Conservation (phyloP, 1,140 invertebrate species). For the Octopus bimaculoides region DNA sequence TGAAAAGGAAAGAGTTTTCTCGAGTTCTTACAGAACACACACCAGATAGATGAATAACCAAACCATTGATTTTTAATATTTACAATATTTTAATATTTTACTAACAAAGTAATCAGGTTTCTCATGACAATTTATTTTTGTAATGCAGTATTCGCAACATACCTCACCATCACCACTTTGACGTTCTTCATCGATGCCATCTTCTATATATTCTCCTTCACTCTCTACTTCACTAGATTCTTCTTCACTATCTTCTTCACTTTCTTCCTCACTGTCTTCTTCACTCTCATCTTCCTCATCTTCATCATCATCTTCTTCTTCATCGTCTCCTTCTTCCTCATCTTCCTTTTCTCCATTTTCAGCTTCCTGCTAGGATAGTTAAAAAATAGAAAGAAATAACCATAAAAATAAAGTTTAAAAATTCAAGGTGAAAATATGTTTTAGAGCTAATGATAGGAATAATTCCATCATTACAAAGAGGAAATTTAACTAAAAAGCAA, state of each 20-base stretch:
- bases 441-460: too few species aligned
- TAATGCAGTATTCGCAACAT: slow-evolving; percentile 2
- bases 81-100: too few species aligned
- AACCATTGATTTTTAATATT: too few species aligned
- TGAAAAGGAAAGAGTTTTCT: too few species aligned
- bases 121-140: too few species aligned
- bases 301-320: slow-evolving; percentile 29
- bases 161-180: slow-evolving; percentile 58
- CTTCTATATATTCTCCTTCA: slow-evolving; percentile 36
- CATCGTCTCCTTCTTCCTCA: slow-evolving; percentile 11
- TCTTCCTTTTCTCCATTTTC: background rate
- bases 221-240: slow-evolving; percentile 15
- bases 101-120: too few species aligned
- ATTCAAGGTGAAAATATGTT: too few species aligned
- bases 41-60: too few species aligned
- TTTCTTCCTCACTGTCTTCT: slow-evolving; percentile 36
- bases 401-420: too few species aligned
- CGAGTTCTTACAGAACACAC: too few species aligned
- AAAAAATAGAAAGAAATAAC: background rate
- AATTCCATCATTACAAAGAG: too few species aligned
- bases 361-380: background rate
- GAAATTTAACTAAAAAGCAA: too few species aligned
- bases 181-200: slow-evolving; percentile 48
- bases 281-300: slow-evolving; percentile 44
- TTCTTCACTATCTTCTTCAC: slow-evolving; percentile 29